phyloP scores from a whole-genome alignment of 2,888 invertebrate genomes.

The Ashinkailepas kermadecensis region DNA sequence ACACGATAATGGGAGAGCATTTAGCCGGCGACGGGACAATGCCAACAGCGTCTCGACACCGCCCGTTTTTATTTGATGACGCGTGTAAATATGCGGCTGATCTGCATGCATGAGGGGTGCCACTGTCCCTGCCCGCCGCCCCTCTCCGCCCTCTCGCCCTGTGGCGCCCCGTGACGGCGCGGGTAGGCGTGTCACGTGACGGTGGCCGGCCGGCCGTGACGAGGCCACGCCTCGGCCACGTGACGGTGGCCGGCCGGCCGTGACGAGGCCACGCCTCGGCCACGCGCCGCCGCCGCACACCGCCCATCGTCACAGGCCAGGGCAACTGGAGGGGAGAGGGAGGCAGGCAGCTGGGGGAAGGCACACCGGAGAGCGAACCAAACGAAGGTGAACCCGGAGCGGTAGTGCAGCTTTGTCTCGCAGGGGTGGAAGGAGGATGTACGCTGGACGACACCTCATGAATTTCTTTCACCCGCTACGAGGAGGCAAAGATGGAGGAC shows the following conservation, averaged over 20 bases:
- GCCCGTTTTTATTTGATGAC: slow-evolving; percentile 1
- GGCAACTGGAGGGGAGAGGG: not conserved
- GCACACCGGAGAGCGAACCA: no score
- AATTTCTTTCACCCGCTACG: no score
- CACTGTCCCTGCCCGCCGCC: not conserved
- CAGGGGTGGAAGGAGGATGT: no score
- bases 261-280: no score
- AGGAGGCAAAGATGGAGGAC: no score
- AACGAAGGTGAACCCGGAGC: no score
- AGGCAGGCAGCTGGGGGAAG: not conserved
- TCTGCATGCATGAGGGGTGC: slow-evolving; percentile 1
- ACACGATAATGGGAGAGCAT: not conserved
- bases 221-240: no score
- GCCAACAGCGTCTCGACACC: not conserved
- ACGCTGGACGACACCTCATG: no score
- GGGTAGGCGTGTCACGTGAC: slow-evolving; percentile 6
- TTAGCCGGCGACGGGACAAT: not conserved
- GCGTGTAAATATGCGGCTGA: not conserved
- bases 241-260: not conserved
- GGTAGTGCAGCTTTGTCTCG: no score
- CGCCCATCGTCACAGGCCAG: not conserved
- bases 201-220: not conserved
- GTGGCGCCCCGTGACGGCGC: not conserved
- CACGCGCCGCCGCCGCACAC: not conserved
- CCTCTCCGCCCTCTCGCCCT: not conserved